Base-by-base conservation (phyloP, 2,113 vertebrate species). In the Clarias batrachus region DNA sequence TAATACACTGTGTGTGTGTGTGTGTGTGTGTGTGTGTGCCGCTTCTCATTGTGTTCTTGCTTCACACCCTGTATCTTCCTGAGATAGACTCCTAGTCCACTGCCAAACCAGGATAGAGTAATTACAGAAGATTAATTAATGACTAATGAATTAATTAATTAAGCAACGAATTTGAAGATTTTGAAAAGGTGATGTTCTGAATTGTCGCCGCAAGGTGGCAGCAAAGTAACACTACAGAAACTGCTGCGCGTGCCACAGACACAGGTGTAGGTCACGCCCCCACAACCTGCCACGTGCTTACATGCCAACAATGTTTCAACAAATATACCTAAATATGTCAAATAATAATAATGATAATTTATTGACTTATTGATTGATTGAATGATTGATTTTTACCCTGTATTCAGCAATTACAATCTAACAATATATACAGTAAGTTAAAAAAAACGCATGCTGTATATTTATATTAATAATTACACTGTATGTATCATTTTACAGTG, bases 201-300 rank as follows among this genome's bases (percentile, higher is more conserved):
- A 30, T 23, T 57, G 56, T 41, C n/a, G 41, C 85, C 90, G 88
- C 85, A 62, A 76, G 82, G 84, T 83, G 90, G 83, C 77, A 83
- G 86, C 80, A 91, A 23, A 60, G 17, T 6, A 48, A 48, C n/a
- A 17, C 8, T 54, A 81, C n/a, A 48, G 27, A 76, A 56, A 17
- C n/a, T 59, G 17, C 3, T 12, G 13, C 76, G 27, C 2, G 23
- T 59, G 16, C 4, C 1, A 10, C 1, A 3, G n/a, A 79, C 0
- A 59, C 77, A 79, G 8, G n/a, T 59, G 77, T 27, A 27, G 48
- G 56, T 3, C 77, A 79, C 56, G 77, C 16, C 77, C 76, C n/a
- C n/a, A 21, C 17, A 30, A 79, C 54, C 54, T 79, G 27, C 10
- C 77, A 59, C 56, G 14, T 3, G 27, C 16, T 21, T 57, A 21